Percentiles rank a stretch among this genome's conserved stretches.
phyloP scores from a whole-genome alignment of 2,113 vertebrate species.

The Pachycephala philippinensis region DNA sequence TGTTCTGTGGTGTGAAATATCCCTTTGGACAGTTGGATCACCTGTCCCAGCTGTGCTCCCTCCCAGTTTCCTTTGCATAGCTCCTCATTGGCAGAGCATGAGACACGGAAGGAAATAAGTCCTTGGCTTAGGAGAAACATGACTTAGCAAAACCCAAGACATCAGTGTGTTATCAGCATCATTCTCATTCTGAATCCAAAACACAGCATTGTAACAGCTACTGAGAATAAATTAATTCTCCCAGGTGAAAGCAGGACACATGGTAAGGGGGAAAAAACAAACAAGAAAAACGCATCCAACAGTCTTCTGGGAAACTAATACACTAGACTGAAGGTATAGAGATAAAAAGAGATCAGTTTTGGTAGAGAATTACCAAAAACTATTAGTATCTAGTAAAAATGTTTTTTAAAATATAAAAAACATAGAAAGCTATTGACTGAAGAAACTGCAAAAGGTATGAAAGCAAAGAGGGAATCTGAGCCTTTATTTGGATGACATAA shows the following conservation, averaged over 20 bases:
- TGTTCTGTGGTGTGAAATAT: background rate
- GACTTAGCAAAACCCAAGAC: background rate
- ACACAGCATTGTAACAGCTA: background rate
- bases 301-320: background rate
- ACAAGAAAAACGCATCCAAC: background rate
- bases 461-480: background rate
- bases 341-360: background rate
- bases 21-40: background rate
- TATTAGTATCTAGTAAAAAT: background rate
- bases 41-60: background rate
- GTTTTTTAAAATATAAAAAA: background rate
- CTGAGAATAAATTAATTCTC: background rate
- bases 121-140: background rate
- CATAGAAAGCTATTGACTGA: rapidly evolving
- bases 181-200: background rate
- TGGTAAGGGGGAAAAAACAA: background rate
- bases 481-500: background rate
- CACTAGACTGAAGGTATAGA: background rate
- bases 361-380: background rate
- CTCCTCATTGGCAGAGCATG: background rate
- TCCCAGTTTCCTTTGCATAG: background rate
- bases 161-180: background rate
- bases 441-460: background rate
- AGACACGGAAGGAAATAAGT: background rate
- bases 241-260: background rate